These are phyloP conservation scores for Diarsia dahlii DNA, from an alignment of 2,888 invertebrate species.

Conservation along the genomic window DNA sequence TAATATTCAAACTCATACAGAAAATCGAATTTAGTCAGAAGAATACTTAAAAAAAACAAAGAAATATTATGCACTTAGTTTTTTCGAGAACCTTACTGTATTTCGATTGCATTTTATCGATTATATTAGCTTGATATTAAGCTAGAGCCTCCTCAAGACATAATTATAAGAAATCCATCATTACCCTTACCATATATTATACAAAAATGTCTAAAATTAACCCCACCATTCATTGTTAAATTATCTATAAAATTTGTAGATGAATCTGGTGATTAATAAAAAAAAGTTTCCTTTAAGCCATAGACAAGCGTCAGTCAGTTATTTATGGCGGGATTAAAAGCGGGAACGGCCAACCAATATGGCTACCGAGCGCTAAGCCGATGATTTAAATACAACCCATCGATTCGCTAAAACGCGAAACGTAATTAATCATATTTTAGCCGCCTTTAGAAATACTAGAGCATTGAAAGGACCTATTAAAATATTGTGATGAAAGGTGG, in stretches of 20 bases:
- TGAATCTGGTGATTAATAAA: conserved; percentile 54
- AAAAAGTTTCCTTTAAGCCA: conserved; percentile 68
- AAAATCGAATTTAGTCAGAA: too few species aligned
- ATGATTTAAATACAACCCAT: conserved; percentile 86
- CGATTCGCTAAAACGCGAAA: conserved; percentile 80
- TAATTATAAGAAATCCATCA: not conserved
- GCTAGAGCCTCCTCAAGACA: conserved; percentile 20
- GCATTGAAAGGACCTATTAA: conserved; percentile 66
- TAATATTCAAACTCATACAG: not conserved
- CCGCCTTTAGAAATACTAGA: conserved; percentile 74
- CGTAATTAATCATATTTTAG: conserved; percentile 84
- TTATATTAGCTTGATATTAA: not conserved
- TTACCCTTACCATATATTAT: not conserved
- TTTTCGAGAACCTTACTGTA: too few species aligned
- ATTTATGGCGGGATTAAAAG: conserved; percentile 86
- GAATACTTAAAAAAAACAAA: too few species aligned
- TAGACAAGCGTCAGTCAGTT: conserved; percentile 82
- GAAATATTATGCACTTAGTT: too few species aligned
- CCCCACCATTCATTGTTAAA: conserved; percentile 21
- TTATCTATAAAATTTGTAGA: conserved; percentile 46
- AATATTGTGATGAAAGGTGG: conserved; percentile 30
- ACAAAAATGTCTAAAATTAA: conserved; percentile 16
- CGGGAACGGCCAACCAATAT: conserved; percentile 80
- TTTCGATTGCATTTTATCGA: too few species aligned
- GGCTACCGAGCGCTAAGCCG: conserved; percentile 81